Percentiles rank a stretch among this genome's conserved stretches.
Conservation (phyloP, 2,888 invertebrate species). For the Cataglyphis rosenhaueri region DNA sequence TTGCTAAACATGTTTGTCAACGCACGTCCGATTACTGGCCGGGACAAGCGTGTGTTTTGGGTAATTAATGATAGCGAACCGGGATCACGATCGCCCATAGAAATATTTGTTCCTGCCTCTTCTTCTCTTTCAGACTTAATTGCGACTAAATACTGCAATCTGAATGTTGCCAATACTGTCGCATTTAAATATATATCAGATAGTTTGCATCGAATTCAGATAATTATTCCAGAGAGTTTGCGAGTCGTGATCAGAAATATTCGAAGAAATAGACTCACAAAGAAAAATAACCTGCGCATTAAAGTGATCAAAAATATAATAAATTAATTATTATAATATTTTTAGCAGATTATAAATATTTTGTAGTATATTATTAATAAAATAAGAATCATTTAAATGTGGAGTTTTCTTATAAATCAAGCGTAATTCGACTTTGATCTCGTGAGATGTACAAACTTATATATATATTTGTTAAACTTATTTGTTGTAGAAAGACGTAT, state of each 20-base stretch:
- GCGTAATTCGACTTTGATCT: conserved; percentile 6
- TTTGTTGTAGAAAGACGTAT: conserved; percentile 16
- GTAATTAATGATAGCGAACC: conserved; percentile 47
- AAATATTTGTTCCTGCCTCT: conserved; percentile 27
- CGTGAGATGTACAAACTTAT: conserved; percentile 1
- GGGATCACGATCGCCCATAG: conserved; percentile 31
- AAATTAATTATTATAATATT: not conserved
- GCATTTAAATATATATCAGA: not conserved
- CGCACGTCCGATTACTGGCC: conserved; percentile 32
- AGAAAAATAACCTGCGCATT: not conserved
- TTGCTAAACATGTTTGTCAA: conserved; percentile 52
- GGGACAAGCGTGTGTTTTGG: conserved; percentile 43
- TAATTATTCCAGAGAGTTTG: not conserved
- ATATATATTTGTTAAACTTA: too few species aligned
- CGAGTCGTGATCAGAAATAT: not conserved
- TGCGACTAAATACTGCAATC: conserved; percentile 29
- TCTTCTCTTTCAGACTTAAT: not conserved
- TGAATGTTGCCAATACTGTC: not conserved
- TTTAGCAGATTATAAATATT: not conserved
- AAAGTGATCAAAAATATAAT: not conserved
- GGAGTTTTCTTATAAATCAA: not conserved
- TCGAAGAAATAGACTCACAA: not conserved
- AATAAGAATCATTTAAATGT: not conserved
- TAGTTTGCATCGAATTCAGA: not conserved
- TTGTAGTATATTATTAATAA: not conserved